Evolutionary conservation across 2,888 invertebrate genomes (phyloP), one percentile per base, ranked within the genome.

Genomic region (Drosophila ustulata): DNA sequence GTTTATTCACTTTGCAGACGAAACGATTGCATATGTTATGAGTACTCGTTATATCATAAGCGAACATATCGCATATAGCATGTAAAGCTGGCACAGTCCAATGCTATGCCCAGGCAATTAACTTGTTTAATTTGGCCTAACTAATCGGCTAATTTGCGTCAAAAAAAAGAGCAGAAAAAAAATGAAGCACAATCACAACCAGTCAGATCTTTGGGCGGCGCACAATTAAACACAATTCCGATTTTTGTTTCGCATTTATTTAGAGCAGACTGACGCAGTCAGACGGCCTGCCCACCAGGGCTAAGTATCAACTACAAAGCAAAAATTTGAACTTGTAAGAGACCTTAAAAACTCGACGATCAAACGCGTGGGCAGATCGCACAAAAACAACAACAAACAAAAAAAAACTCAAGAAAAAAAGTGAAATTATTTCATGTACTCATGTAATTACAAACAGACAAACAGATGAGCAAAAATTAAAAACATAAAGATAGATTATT

Each of bases 361-460:
- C 85, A 82, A 83, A 78, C 58, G 82, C 71, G 56, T 66, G 67
- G 64, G 59, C 58, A 58, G 46, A 58, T 18, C 18, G 2, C 18
- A 18, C 18, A 28, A 6, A 28, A 28, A 3, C 32, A 32, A 32
- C 62, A 32, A 47, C 59, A 56, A 50, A 46, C 0, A 18, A 0
- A 18, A 1, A 18, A 18, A 18, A 18, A 18, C 18, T 2, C 18
- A 18, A 18, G 18, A 43, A 70, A 66, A 68, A 67, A 73, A 81
- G 77, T 82, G 81, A 81, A 78, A 83, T 83, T 85, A 85, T 85
- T 83, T 83, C 55, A 80, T 71, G 72, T 71, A 79, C 82, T 56
- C 55, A 82, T 75, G 82, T 85, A 85, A 85, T 86, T 84, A 78
- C 82, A 84, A 86, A 68, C 82, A 85, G 77, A 65, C 67, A 63